Evolutionary conservation across 2,797 vertebrate genomes (phyloP).

Genomic region (Danio jaintianensis): DNA sequence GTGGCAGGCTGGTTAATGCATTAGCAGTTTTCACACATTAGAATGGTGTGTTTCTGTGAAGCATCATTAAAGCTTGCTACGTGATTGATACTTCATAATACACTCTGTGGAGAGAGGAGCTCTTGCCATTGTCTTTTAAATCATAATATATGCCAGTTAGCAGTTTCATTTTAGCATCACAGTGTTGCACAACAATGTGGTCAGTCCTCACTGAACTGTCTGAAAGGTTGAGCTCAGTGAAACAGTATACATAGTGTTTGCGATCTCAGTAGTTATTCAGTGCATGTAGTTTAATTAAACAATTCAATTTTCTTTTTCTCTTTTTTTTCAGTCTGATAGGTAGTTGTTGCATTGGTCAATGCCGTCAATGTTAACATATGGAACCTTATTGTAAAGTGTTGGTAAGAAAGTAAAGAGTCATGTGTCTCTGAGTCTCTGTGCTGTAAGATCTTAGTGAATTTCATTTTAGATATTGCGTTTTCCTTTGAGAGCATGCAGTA

Average conservation of each 20-base stretch:
- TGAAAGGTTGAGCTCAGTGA: neutral
- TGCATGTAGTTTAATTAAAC: neutral
- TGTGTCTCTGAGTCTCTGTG: neutral
- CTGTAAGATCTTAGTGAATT: neutral
- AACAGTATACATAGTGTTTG: neutral
- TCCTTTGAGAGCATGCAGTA: neutral
- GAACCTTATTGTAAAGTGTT: neutral
- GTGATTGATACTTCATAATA: constrained; percentile 39
- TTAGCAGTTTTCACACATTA: constrained; percentile 1
- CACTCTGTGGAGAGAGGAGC: neutral
- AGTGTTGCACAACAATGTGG: neutral
- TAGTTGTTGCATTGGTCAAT: neutral
- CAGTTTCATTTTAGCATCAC: neutral
- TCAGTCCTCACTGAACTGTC: neutral
- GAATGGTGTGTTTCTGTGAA: constrained; percentile 16
- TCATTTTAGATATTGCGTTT: neutral
- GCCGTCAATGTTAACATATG: too few species aligned
- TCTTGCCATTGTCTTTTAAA: constrained; percentile 8
- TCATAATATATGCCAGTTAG: constrained; percentile 12
- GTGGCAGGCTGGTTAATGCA: constrained; percentile 15
- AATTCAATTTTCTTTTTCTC: neutral
- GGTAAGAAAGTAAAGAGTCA: neutral
- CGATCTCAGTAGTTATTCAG: neutral
- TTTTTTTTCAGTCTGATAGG: neutral
- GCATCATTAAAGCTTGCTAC: constrained; percentile 17